Evolutionary conservation across 2,113 vertebrate species (phyloP).

Genomic region (Oryzias woworae): DNA sequence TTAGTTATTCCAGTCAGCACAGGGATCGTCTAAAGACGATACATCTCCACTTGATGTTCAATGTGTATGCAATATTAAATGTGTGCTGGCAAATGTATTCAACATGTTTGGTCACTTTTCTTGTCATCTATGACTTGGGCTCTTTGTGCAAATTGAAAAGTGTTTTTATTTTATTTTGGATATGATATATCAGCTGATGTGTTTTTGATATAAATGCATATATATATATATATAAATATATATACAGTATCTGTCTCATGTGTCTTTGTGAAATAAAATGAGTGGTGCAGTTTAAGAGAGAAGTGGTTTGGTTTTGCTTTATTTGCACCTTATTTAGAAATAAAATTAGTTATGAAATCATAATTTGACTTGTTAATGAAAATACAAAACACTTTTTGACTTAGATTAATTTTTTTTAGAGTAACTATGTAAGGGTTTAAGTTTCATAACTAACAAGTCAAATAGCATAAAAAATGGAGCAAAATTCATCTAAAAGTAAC

Average conservation of each 20-base stretch:
- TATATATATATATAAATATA: conserved; percentile 30
- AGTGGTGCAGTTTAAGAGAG: conserved; percentile 61
- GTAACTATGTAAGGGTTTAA: too few relatives aligned
- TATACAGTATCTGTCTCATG: conserved; percentile 64
- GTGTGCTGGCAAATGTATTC: conserved; percentile 59
- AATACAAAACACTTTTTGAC: not conserved
- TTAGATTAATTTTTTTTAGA: too few relatives aligned
- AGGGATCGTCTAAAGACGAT: conserved; percentile 32
- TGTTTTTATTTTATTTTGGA: conserved; percentile 60
- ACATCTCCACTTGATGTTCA: conserved; percentile 50
- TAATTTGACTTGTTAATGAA: not conserved
- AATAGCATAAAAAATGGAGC: too few relatives aligned
- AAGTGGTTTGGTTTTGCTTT: not conserved
- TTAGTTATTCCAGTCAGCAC: conserved; percentile 37
- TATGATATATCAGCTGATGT: conserved; percentile 67
- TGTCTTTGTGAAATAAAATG: conserved; percentile 75
- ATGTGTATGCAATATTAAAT: conserved; percentile 75
- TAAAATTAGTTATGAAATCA: not conserved
- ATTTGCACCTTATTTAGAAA: conserved; percentile 2
- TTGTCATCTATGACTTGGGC: conserved; percentile 58
- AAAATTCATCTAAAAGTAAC: too few relatives aligned
- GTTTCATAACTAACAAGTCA: too few relatives aligned
- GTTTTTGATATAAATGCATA: conserved; percentile 61
- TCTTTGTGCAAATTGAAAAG: conserved; percentile 62
- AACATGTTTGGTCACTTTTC: conserved; percentile 63